Conservation (phyloP, 2,113 vertebrate species). For the Arvicanthis niloticus region DNA sequence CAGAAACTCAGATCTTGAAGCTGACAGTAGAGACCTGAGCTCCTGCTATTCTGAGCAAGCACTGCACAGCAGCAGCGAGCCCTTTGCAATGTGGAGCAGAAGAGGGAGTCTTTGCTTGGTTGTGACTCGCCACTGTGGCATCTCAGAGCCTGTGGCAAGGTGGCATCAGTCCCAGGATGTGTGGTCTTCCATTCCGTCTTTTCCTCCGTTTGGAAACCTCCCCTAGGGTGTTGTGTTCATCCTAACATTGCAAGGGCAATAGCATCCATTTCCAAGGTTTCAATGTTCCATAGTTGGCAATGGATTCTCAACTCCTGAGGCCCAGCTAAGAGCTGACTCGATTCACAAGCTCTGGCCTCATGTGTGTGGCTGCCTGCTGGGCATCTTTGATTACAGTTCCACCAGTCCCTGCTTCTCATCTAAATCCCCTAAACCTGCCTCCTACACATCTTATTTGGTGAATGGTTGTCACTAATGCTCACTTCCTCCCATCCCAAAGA, state of each 20-base stretch:
- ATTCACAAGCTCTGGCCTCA: neutral
- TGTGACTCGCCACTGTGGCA: neutral
- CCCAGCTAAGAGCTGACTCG: neutral
- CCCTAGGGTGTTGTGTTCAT: neutral
- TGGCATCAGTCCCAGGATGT: neutral
- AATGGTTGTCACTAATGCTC: neutral
- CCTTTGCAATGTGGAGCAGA: neutral
- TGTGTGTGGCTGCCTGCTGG: neutral
- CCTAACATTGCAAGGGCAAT: neutral
- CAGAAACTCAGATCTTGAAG: neutral
- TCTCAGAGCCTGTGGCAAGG: slow-evolving; percentile 19
- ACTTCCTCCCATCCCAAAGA: neutral
- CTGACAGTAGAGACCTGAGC: neutral
- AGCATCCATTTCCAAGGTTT: neutral
- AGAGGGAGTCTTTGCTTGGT: neutral
- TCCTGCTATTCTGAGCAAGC: neutral
- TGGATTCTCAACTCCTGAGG: neutral
- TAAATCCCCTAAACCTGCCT: neutral
- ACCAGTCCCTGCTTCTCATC: neutral
- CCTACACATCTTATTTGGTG: neutral
- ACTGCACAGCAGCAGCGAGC: neutral
- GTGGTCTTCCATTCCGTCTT: neutral
- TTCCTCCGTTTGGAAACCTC: neutral
- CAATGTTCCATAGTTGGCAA: neutral
- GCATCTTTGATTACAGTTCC: neutral